phyloP scores from a whole-genome alignment of 1,140 invertebrate genomes.

The Rhizoglyphus robini region DNA sequence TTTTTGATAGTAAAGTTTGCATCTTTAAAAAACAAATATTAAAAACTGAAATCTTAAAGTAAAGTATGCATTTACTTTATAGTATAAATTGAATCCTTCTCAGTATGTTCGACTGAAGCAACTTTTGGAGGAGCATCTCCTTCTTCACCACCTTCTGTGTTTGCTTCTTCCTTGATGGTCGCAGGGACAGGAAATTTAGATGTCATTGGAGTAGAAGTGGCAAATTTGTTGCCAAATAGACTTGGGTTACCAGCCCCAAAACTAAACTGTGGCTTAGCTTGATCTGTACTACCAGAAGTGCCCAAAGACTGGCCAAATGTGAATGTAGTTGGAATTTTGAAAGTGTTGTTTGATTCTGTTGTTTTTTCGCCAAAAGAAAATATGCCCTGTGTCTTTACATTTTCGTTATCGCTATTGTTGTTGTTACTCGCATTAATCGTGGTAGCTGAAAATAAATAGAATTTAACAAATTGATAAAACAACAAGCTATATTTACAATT shows the following conservation, averaged over 20 bases:
- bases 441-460: not conserved
- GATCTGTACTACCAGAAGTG: no score
- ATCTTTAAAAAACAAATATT: not conserved
- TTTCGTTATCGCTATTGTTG: not conserved
- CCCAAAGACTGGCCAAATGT: no score
- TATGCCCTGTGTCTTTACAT: not conserved
- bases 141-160: not conserved
- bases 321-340: not conserved
- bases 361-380: no score
- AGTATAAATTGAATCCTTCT: slow-evolving; percentile 1
- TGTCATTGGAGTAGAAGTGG: not conserved
- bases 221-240: not conserved
- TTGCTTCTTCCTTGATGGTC: not conserved
- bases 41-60: not conserved
- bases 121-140: slow-evolving; percentile 10
- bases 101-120: slow-evolving; percentile 13
- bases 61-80: slow-evolving; percentile 7
- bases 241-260: not conserved
- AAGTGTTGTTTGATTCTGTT: not conserved
- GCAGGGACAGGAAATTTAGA: not conserved
- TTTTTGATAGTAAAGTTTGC: slow-evolving; percentile 15
- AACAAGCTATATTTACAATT: no score
- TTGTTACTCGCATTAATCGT: not conserved
- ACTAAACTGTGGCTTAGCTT: not conserved
- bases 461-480: no score